These are phyloP conservation scores for Erythrolamprus reginae DNA, from an alignment of 2,113 vertebrate species.

Conservation along the genomic window DNA sequence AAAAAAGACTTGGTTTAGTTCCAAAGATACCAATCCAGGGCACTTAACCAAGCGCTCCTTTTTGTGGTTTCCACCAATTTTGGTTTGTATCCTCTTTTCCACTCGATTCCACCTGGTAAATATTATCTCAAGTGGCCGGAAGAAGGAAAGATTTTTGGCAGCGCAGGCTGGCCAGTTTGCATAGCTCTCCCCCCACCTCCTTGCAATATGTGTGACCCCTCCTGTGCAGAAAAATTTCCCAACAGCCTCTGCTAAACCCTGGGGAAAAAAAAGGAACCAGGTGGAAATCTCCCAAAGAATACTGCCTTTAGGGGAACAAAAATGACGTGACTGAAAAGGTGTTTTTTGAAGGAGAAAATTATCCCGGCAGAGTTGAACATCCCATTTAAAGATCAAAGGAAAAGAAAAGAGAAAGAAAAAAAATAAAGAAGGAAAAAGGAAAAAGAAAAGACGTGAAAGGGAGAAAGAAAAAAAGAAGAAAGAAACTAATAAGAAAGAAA, in stretches of 20 bases:
- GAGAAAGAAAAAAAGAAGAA: too few species aligned
- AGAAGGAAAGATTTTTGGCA: conserved; percentile 36
- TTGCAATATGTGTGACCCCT: not conserved
- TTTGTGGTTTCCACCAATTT: conserved; percentile 19
- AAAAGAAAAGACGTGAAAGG: too few species aligned
- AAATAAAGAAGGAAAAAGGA: too few species aligned
- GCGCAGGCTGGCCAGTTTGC: conserved; percentile 6
- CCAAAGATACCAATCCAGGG: not conserved
- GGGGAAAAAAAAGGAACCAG: conserved; percentile 27
- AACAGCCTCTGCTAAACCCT: conserved; percentile 49
- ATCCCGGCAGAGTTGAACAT: too few species aligned
- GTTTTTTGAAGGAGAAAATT: too few species aligned
- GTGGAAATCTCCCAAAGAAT: not conserved
- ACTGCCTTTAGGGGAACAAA: not conserved
- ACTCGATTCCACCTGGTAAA: conserved; percentile 14
- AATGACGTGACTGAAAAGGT: too few species aligned
- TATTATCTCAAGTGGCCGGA: conserved; percentile 36
- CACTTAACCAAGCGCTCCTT: conserved; percentile 17
- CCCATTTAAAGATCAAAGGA: too few species aligned
- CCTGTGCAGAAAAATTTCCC: not conserved
- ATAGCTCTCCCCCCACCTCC: not conserved
- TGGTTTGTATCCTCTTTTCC: conserved; percentile 9
- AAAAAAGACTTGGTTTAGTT: not conserved
- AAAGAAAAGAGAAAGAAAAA: too few species aligned
- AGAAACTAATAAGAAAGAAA: too few species aligned